Evolutionary conservation across 2,888 invertebrate species (phyloP), one percentile per base, ranked within the genome.

Genomic region (Tineola bisselliella): DNA sequence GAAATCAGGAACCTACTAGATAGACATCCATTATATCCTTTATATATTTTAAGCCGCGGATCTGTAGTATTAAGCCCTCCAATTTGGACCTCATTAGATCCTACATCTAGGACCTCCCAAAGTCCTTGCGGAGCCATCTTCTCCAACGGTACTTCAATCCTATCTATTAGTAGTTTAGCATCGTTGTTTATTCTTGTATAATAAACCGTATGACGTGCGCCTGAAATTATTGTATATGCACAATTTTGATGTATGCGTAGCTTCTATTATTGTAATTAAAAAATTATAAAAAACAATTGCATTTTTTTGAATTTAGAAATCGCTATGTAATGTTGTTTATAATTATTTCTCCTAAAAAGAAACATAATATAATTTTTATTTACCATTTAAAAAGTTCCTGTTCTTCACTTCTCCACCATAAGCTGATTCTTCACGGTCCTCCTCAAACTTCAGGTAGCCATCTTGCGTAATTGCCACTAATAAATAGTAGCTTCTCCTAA

Each of bases 41-140:
- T 94, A 72, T 93, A 96, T 63, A 93, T 92, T 63, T 91, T 91
- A 68, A 96, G 91, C 65, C 95, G 88, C 3, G 93, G 92, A 74
- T 95, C 95, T 4, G 92, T 92, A 5, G 94, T 94, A 69, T 94
- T 95, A 13, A 95, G 89, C 19, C 96, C 96, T 11, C 95, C 95
- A 61, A 96, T 91, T 76, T 95, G 94, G 10, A 95, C 94, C 69
- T 95, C 94, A 73, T 94, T 94, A 13, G 92, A 90, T 8, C 93
- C 91, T 56, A 89, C 79, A 65, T 90, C 91, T 4, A 89, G 83
- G n/a, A 90, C 89, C 66, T 92, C 92, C 65, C 90, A 90, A 44
- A 91, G 88, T 19, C 90, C 91, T 68, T 93, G 89, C 0, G 91
- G 90, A 0, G 91, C 90, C 48, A 93, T 89, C 66, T 91, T 90